Evolutionary conservation across 2,797 vertebrate genomes (phyloP), one percentile per base, ranked within the genome.

Genomic region (Urophycis tenuis): DNA sequence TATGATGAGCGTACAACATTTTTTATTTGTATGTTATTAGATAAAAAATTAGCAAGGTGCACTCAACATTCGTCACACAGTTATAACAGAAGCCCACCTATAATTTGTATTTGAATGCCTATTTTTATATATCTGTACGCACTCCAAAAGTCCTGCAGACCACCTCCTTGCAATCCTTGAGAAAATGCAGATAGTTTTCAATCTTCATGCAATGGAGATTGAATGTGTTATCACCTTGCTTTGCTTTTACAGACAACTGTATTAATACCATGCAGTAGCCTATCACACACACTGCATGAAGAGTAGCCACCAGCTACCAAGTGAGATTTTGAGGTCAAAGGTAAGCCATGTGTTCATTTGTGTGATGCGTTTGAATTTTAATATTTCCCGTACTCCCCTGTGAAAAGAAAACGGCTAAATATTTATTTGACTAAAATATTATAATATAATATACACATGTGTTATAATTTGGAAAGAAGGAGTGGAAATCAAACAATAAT

Each of bases 361-460:
- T 60, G 74, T 81, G 72, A 81, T 82, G 78, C 76, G 76, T 81
- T 86, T 79, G 39, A 75, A 75, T 53, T 71, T 60, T 80, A 33
- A 84, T 71, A 67, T 67, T 67, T 67, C 60, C 60, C 9, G n/a
- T 60, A 3, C 49, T 25, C 53, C 25, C 25, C 53, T 60, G 22
- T 60, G 53, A 60, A 60, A 60, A 25, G 7, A n/a, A 10, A 53
- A 53, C 2, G 45, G 53, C 22, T 60, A 10, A 60, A 60, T n/a
- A 60, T 60, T n/a, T n/a, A 22, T 60, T 60, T 3, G 7, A n/a
- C 53, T 29, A 67, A 67, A 67, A 29, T 67, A 67, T 67, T 67
- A 11, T 12, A 67, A 67, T 67, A 29, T 67, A 67, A 29, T 67
- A 4, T 67, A 67, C 29, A 67, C 12, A 17, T 67, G 60, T 67